Base-by-base conservation (phyloP, 2,797 vertebrate genomes). In the Limosa lapponica region DNA sequence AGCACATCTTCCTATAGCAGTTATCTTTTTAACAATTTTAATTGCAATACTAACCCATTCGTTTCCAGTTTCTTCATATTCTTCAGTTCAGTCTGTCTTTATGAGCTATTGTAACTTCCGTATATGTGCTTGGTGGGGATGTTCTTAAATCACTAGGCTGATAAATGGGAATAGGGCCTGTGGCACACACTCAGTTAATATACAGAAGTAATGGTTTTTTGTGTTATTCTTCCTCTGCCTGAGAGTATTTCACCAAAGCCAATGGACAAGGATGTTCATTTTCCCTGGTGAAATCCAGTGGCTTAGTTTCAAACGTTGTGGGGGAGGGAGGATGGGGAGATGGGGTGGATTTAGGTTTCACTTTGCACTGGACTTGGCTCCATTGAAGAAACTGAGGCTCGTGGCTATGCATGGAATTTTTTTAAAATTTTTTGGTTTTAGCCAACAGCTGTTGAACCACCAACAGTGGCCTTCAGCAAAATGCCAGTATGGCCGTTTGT, bases 1-100 rank as follows among this genome's bases (percentile, higher is more conserved):
- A 82, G 28, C n/a, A 62, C 9, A 34, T 30, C 16, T 90, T 87
- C 34, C 28, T 64, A 3, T 12, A 70, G 43, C 23, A 48, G 34
- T 70, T 86, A 37, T 9, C 19, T 64, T 96, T 95, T 62, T 52
- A 71, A 49, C 34, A 43, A 37, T 83, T 86, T 85, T n/a, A 71
- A 64, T 83, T 90, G 64, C 48, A 82, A 30, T 64, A 51, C 7
- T 84, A 87, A 80, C 71, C 27, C 28, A 39, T 71, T 91, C 3
- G 13, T 77, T 93, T 96, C 41, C 69, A 24, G 8, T 90, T 89
- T 32, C 6, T 58, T 43, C 17, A 5, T 48, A 32, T 82, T 80
- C 30, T 32, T 93, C 37, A 75, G 11, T 51, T 87, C 18, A 52
- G 13, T 25, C 30, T 87, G 28, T 49, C 11, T 61, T 34, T 52